Percentiles rank a stretch among this genome's conserved stretches.
Conservation (phyloP, 30 jellyfish, hydroid and myxozoan genomes). For the Aurelia sp. region DNA sequence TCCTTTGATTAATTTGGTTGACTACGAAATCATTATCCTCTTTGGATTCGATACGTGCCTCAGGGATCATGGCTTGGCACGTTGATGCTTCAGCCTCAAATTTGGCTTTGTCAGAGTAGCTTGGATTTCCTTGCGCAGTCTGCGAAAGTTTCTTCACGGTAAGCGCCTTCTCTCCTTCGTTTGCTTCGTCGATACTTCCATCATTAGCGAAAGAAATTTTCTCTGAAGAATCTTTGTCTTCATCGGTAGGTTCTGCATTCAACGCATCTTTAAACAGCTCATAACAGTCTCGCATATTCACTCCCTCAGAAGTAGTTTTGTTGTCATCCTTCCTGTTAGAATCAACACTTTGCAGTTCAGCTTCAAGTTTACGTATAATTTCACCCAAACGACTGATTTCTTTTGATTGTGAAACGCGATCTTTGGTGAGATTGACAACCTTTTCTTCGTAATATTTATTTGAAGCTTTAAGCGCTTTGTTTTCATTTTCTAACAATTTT, state of each 20-base stretch:
- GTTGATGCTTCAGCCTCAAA: slow-evolving; percentile 12
- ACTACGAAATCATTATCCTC: background rate
- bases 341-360: background rate
- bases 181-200: background rate
- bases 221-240: no score
- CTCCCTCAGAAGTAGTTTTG: background rate
- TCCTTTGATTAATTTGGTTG: slow-evolving; percentile 10
- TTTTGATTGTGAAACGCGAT: slow-evolving; percentile 33
- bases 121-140: no score
- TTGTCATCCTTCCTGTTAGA: background rate
- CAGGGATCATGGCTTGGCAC: background rate
- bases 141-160: no score
- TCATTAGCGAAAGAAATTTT: no score
- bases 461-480: background rate
- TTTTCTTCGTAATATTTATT: slow-evolving; percentile 43
- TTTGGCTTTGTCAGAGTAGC: no score
- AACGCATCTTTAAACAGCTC: no score
- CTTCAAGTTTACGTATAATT: background rate
- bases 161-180: background rate
- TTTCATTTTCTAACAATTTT: background rate
- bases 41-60: background rate
- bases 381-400: slow-evolving; percentile 12
- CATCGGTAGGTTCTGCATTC: no score
- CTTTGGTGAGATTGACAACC: slow-evolving; percentile 38
- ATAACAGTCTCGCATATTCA: background rate